Evolutionary conservation across 2,888 invertebrate species (phyloP), one percentile per base, ranked within the genome.

Genomic region (Ichneumoninae sp.): DNA sequence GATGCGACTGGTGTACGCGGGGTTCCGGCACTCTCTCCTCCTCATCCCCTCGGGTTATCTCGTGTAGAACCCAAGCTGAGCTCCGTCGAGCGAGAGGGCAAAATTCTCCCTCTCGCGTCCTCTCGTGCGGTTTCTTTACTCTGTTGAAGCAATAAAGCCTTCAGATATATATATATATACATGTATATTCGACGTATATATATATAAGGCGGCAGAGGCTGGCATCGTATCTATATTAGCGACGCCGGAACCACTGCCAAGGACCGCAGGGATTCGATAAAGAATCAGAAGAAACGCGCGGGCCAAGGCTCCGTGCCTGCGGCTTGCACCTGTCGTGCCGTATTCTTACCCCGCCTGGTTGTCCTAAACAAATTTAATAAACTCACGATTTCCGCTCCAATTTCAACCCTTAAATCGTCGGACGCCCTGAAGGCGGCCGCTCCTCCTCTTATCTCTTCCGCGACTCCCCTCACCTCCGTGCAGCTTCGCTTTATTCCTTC

Each of bases 321-420:
- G 33, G 68, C 50, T 66, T 52, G 66, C 70, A 68, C 79, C 69
- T 74, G 57, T 47, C 66, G 36, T 73, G 65, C 65, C 70, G 57
- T 60, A 74, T 44, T 36, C 73, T 47, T 71, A 47, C 13, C 33
- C 70, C 30, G 22, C 65, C 19, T 19, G 22, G 8, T 66, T 83
- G 88, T 86, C 90, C 91, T 92, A 92, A 92, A 93, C 92, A 93
- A 93, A 93, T 93, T 93, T 93, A 93, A 93, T 93, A 93, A 93
- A 91, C 91, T 90, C 89, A 90, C 91, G 91, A 92, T 92, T 92
- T 92, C 91, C 92, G 91, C 89, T 91, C 88, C 90, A 91, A 91
- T 90, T 89, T 90, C 87, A 85, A 87, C 83, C 88, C 87, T 88
- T 87, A 87, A 90, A 86, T 88, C 87, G 86, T 87, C 86, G 88